Percentiles rank a stretch among this genome's conserved stretches.
Evolutionary conservation across 2,888 invertebrate species (phyloP).

Genomic region (Onchidella celtica): DNA sequence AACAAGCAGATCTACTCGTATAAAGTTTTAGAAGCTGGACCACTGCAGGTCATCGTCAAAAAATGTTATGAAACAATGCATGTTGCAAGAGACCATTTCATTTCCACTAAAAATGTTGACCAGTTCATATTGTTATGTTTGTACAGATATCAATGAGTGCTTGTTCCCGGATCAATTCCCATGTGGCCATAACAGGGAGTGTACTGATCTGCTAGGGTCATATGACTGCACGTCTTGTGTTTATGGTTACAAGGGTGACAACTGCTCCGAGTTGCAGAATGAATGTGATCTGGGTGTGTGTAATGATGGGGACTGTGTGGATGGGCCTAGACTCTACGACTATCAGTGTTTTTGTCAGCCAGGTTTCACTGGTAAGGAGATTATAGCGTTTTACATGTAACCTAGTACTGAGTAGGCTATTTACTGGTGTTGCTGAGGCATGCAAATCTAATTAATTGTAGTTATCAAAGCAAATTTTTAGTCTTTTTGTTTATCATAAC

Average conservation of each 20-base stretch:
- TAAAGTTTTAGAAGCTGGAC: too few species aligned
- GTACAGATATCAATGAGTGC: constrained; percentile 55
- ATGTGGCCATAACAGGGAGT: constrained; percentile 41
- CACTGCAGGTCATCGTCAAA: too few species aligned
- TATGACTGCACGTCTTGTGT: constrained; percentile 48
- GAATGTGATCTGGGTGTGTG: constrained; percentile 55
- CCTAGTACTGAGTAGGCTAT: too few species aligned
- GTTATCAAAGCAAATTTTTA: too few species aligned
- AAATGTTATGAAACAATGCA: too few species aligned
- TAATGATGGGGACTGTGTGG: constrained; percentile 51
- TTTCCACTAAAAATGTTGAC: too few species aligned
- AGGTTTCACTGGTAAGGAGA: constrained; percentile 61
- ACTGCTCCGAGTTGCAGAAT: constrained; percentile 45
- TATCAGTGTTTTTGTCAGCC: constrained; percentile 60
- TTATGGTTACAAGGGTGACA: constrained; percentile 51
- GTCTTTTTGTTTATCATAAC: not conserved
- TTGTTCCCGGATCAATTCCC: constrained; percentile 36
- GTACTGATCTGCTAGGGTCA: constrained; percentile 41
- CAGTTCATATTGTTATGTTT: not conserved
- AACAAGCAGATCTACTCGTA: too few species aligned
- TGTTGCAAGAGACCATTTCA: too few species aligned
- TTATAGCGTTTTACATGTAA: too few species aligned
- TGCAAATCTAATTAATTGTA: too few species aligned
- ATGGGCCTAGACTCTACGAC: constrained; percentile 57
- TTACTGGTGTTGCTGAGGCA: too few species aligned